These are phyloP conservation scores for Dryobates pubescens DNA, from an alignment of 2,797 vertebrate species.

Conservation along the genomic window DNA sequence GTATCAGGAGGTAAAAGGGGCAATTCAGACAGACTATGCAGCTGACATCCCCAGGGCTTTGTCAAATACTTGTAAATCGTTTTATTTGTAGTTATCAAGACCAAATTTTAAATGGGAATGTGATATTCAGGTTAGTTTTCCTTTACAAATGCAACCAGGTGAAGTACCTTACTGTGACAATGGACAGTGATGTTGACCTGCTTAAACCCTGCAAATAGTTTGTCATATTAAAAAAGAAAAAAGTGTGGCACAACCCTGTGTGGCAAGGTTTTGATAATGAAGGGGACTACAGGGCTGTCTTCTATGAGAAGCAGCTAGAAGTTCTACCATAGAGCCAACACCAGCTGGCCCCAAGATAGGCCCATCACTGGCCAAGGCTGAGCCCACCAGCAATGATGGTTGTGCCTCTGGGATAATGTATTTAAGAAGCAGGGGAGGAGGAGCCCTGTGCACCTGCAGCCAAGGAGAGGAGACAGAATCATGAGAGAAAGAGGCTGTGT, in stretches of 20 bases:
- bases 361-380: not conserved
- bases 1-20: not conserved
- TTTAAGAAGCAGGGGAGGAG: too few species aligned
- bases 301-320: not conserved
- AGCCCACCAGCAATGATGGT: not conserved
- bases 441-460: too few species aligned
- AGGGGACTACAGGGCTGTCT: not conserved
- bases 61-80: not conserved
- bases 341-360: not conserved
- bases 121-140: not conserved
- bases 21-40: not conserved
- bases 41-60: not conserved
- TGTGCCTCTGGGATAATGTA: not conserved
- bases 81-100: not conserved
- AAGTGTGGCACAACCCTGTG: not conserved
- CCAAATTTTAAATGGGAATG: not conserved
- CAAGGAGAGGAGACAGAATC: not conserved
- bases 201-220: not conserved
- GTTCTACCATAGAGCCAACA: not conserved
- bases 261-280: not conserved
- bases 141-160: not conserved
- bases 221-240: not conserved
- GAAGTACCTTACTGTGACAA: not conserved
- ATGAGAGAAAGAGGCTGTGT: not conserved
- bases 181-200: rapidly evolving